These are phyloP conservation scores for Gambusia yucatana DNA, from an alignment of 2,797 vertebrate species.

Conservation along the genomic window DNA sequence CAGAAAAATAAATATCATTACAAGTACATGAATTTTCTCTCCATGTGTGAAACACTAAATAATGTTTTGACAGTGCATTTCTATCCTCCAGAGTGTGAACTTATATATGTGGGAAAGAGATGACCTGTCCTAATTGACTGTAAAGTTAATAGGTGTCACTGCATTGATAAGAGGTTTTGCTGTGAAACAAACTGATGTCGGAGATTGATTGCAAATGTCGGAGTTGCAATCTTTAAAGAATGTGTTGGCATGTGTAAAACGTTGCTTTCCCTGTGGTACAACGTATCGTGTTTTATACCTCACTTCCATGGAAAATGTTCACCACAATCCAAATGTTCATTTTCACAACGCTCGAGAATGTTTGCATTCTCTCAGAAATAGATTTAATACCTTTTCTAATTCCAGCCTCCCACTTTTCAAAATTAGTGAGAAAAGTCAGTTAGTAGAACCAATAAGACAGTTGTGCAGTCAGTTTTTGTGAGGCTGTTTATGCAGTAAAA, in stretches of 20 bases:
- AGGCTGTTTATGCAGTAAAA: constrained; percentile 8
- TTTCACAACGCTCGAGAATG: neutral
- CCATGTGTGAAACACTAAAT: neutral
- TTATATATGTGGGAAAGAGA: constrained; percentile 12
- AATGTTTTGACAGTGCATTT: constrained; percentile 7
- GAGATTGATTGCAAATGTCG: too few species aligned
- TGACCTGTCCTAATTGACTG: constrained; percentile 19
- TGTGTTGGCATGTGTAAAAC: neutral
- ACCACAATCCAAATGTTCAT: neutral
- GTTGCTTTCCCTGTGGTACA: neutral
- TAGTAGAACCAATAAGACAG: neutral
- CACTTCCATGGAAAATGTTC: neutral
- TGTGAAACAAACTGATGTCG: neutral
- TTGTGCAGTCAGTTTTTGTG: neutral
- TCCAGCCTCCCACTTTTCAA: neutral
- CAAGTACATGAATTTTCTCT: neutral
- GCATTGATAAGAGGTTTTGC: constrained; percentile 1
- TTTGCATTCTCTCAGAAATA: neutral
- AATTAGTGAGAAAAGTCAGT: neutral
- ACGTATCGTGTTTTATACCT: neutral
- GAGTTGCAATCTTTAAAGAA: neutral
- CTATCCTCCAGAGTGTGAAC: neutral
- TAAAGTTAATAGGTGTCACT: constrained; percentile 7
- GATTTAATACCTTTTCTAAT: neutral
- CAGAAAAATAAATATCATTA: constrained; percentile 9